These are phyloP conservation scores for Xiphias gladius DNA, from an alignment of 2,113 vertebrate genomes.

Conservation along the genomic window DNA sequence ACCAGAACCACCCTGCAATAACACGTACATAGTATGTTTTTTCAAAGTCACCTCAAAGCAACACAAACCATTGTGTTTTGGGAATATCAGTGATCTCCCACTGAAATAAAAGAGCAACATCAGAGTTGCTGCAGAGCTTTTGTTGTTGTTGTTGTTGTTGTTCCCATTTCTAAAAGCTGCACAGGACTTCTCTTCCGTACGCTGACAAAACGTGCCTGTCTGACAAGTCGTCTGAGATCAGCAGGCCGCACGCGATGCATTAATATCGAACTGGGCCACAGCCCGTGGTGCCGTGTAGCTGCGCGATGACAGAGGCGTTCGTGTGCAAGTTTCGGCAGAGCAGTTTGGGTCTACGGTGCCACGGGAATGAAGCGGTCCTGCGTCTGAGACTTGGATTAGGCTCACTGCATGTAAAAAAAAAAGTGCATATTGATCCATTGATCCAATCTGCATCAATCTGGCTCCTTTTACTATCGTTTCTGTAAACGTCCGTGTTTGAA, in stretches of 20 bases:
- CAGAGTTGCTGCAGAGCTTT: not conserved
- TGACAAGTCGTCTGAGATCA: slow-evolving; percentile 35
- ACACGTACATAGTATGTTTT: not conserved
- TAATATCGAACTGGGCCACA: slow-evolving; percentile 32
- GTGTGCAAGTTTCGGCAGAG: slow-evolving; percentile 6
- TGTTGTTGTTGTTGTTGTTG: no score
- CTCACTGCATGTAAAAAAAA: not conserved
- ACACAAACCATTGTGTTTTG: not conserved
- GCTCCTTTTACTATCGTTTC: not conserved
- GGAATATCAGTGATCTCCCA: not conserved
- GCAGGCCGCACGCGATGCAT: slow-evolving; percentile 21
- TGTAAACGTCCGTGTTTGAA: not conserved
- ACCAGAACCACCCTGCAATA: not conserved
- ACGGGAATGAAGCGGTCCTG: not conserved
- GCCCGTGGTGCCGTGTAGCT: not conserved
- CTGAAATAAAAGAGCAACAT: not conserved
- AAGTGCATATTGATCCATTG: no score
- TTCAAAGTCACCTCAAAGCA: not conserved
- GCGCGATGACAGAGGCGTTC: slow-evolving; percentile 25
- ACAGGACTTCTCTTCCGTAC: not conserved
- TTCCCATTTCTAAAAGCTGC: no score
- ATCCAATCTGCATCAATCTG: no score
- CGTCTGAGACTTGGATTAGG: not conserved
- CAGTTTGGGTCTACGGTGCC: not conserved
- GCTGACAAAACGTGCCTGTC: slow-evolving; percentile 10